Evolutionary conservation across 2,113 vertebrate genomes (phyloP), one percentile per base, ranked within the genome.

Genomic region (Propithecus coquereli): DNA sequence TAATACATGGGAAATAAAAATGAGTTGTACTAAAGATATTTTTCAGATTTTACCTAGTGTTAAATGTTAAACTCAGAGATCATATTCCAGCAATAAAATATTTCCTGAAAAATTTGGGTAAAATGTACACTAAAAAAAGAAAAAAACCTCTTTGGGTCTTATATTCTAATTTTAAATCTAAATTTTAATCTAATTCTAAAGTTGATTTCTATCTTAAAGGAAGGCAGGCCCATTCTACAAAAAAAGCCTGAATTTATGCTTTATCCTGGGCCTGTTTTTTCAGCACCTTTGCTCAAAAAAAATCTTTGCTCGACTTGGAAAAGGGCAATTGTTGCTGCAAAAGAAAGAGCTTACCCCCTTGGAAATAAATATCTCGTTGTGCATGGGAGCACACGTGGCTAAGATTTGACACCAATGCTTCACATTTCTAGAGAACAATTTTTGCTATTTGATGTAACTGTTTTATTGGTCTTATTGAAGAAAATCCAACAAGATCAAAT

Each of bases 131-230:
- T 70, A 2, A 50, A 74, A 30, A 59, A 73, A 5, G 30, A 30
- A 2, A 32, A 73, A 43, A n/a, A 3, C 0, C 2, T 89, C 17
- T 92, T 63, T 79, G 52, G 57, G 34, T 87, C 23, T 85, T 79
- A 54, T 47, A 77, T 96, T 90, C 13, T 82, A 81, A 88, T 96
- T 96, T 14, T 66, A 92, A 95, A 18, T 86, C 37, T 68, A 84
- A 52, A 61, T 84, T 90, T 90, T 54, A 59, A 52, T 70, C 17
- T 25, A 45, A 47, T 80, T 93, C 12, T 71, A 73, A 45, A 65
- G 37, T 91, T 79, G 65, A 83, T 92, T 94, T 77, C 25, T 95
- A 23, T 47, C 54, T 90, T 59, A 74, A 91, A 61, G 70, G 88
- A 73, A 57, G 73, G 8, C 30, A 74, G 50, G 8, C 27, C 18